These are phyloP conservation scores for Sinhomidia bicolor DNA, from an alignment of 2,888 invertebrate genomes.

Conservation along the genomic window DNA sequence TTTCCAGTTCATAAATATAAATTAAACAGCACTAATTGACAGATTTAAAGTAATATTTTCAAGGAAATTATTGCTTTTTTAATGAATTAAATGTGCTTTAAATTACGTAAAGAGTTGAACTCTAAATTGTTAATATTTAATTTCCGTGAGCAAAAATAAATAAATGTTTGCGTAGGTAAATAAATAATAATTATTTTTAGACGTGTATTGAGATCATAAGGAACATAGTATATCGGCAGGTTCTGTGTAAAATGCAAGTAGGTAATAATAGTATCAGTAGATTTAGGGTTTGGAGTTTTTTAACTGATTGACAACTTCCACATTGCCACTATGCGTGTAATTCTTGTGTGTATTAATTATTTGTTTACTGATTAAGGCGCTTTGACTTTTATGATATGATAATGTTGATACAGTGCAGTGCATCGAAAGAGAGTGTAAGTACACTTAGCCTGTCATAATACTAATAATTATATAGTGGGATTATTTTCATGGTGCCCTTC, in stretches of 20 bases:
- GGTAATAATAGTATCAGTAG: no score
- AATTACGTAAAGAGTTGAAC: background rate
- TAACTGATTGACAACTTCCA: conserved; percentile 27
- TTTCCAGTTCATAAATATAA: conserved; percentile 35
- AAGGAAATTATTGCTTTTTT: background rate
- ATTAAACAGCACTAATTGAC: conserved; percentile 29
- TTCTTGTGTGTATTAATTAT: background rate
- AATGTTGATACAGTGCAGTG: background rate
- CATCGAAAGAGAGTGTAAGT: background rate
- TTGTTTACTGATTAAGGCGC: background rate
- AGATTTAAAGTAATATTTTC: background rate
- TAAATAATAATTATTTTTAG: background rate
- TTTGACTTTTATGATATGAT: conserved; percentile 20
- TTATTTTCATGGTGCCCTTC: background rate
- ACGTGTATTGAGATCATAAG: background rate
- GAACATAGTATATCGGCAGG: no score
- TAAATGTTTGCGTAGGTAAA: background rate
- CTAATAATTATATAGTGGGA: background rate
- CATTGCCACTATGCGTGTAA: background rate
- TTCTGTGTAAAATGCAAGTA: no score
- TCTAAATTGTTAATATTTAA: background rate
- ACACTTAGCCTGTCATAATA: conserved; percentile 1
- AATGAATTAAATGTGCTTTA: background rate
- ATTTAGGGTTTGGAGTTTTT: background rate
- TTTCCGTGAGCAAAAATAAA: background rate